phyloP scores from a whole-genome alignment of 2,113 vertebrate species.

The Oryzias celebensis region DNA sequence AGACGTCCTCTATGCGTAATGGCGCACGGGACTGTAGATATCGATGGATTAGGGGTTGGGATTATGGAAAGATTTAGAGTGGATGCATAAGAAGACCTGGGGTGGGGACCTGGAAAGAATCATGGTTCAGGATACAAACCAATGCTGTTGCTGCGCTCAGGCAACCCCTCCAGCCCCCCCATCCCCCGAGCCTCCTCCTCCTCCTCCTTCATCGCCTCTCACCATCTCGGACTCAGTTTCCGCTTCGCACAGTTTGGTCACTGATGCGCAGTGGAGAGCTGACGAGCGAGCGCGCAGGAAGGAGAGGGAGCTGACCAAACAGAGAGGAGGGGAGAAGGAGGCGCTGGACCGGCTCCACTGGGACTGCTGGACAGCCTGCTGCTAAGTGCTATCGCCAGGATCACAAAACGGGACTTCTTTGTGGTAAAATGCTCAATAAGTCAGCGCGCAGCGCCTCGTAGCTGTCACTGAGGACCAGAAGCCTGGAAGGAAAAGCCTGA shows the following conservation, averaged over 20 bases:
- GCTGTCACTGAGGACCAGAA: conserved; percentile 29
- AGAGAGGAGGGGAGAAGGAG: conserved; percentile 65
- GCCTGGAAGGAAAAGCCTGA: conserved; percentile 25
- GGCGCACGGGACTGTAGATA: conserved; percentile 19
- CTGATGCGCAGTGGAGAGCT: conserved; percentile 57
- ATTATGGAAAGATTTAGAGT: conserved; percentile 27
- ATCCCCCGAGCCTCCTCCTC: conserved; percentile 28
- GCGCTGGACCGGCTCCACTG: conserved; percentile 72
- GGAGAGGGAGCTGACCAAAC: conserved; percentile 21
- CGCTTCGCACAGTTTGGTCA: conserved; percentile 68
- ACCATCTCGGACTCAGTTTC: conserved; percentile 69
- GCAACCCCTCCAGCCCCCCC: conserved; percentile 54
- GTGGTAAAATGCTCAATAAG: conserved; percentile 55
- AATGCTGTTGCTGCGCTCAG: conserved; percentile 65
- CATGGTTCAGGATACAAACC: conserved; percentile 61
- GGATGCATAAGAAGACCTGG: conserved; percentile 14
- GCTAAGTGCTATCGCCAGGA: conserved; percentile 49
- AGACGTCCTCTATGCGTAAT: conserved; percentile 18
- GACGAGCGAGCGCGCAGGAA: conserved; percentile 26
- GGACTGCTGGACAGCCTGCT: conserved; percentile 50
- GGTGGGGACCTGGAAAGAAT: conserved; percentile 47
- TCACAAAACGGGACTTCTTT: conserved; percentile 39
- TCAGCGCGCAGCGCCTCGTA: conserved; percentile 25
- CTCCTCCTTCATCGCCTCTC: conserved; percentile 22
- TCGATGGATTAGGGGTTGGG: conserved; percentile 17